Evolutionary conservation across 2,113 vertebrate species (phyloP).

Genomic region (Aegithalos caudatus): DNA sequence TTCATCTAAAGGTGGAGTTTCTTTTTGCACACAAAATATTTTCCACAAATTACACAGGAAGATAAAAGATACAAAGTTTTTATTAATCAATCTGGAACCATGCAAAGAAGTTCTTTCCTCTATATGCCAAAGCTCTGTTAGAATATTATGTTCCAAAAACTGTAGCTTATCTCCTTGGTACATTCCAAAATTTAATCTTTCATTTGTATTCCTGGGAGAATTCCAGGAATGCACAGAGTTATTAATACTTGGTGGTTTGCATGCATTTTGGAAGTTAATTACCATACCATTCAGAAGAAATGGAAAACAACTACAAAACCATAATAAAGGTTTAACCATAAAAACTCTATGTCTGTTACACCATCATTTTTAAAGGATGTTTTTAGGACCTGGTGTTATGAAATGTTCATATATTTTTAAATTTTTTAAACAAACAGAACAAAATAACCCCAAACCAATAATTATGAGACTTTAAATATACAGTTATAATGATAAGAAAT

Average conservation of each 20-base stretch:
- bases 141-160: neutral
- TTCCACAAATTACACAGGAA: neutral
- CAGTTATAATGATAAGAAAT: neutral
- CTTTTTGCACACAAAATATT: neutral
- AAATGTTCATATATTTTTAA: neutral
- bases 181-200: neutral
- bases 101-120: rapidly evolving
- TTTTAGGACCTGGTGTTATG: neutral
- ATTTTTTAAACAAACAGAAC: rapidly evolving
- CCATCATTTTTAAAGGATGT: rapidly evolving
- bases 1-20: neutral
- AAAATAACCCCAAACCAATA: rapidly evolving
- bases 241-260: neutral
- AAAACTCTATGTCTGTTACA: neutral
- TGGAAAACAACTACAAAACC: rapidly evolving
- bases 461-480: neutral
- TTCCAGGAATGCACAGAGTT: neutral
- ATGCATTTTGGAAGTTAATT: neutral
- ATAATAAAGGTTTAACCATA: neutral
- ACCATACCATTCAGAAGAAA: neutral
- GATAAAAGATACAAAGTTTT: neutral
- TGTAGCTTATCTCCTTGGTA: rapidly evolving
- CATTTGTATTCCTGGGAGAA: neutral
- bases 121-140: rapidly evolving
- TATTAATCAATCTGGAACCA: neutral